Conservation (phyloP, 2,113 vertebrate species). For the Ahaetulla prasina region DNA sequence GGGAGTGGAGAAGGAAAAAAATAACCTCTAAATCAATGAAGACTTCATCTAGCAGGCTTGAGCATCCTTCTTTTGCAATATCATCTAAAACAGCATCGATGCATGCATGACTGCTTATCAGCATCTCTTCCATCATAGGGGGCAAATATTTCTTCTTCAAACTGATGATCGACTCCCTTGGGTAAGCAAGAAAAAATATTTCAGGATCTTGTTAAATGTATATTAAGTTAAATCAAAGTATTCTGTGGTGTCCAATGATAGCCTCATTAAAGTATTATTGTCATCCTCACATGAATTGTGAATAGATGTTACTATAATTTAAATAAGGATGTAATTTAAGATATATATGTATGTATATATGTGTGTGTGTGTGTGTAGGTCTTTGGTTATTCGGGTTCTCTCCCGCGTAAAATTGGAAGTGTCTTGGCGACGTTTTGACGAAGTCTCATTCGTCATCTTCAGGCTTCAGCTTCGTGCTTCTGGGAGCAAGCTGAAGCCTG, state of each 20-base stretch:
- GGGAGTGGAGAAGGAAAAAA: background rate
- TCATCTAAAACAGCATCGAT: slow-evolving; percentile 82
- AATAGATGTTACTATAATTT: too few species aligned
- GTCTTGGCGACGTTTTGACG: too few species aligned
- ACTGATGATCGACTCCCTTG: slow-evolving; percentile 91
- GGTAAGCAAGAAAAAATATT: slow-evolving; percentile 19
- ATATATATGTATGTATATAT: too few species aligned
- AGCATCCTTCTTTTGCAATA: slow-evolving; percentile 91
- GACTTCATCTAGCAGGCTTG: slow-evolving; percentile 91
- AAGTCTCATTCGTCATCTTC: too few species aligned
- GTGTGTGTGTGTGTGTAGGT: too few species aligned
- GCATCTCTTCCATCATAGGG: slow-evolving; percentile 66
- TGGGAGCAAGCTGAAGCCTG: too few species aligned
- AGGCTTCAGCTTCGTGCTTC: too few species aligned
- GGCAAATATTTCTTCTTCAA: slow-evolving; percentile 91
- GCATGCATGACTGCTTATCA: slow-evolving; percentile 70
- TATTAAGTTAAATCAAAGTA: background rate
- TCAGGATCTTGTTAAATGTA: background rate
- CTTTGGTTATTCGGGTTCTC: too few species aligned
- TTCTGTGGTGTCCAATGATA: too few species aligned
- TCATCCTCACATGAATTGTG: too few species aligned
- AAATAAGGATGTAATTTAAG: too few species aligned
- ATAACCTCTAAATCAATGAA: slow-evolving; percentile 93
- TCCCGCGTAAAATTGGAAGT: too few species aligned
- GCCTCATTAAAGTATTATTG: background rate